Evolutionary conservation across 2,113 vertebrate genomes (phyloP).

Genomic region (Perognathus longimembris): DNA sequence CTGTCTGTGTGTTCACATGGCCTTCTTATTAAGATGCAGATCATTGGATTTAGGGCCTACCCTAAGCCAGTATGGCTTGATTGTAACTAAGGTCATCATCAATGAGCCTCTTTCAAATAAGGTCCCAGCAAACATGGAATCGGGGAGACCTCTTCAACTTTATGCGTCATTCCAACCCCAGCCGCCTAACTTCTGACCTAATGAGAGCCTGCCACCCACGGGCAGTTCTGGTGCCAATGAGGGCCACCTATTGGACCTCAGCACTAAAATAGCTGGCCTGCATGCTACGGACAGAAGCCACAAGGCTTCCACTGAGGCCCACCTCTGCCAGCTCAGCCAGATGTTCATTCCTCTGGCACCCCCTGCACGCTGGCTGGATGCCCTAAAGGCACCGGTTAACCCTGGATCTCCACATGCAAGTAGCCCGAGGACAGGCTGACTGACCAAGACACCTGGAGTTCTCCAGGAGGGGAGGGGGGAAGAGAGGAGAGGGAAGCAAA

Average conservation of each 20-base stretch:
- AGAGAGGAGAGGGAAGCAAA: too few relatives aligned
- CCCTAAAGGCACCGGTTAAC: background rate
- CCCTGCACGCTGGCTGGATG: too few relatives aligned
- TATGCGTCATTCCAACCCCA: background rate
- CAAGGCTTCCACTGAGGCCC: background rate
- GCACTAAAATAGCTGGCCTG: background rate
- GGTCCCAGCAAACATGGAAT: background rate
- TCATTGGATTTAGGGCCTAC: background rate
- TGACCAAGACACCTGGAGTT: background rate
- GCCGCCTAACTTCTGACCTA: background rate
- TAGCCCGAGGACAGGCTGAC: background rate
- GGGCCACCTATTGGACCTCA: background rate
- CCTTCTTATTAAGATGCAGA: background rate
- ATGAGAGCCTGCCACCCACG: background rate
- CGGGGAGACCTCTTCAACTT: background rate
- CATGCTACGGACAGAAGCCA: accelerated
- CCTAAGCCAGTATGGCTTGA: background rate
- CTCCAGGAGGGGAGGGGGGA: too few relatives aligned
- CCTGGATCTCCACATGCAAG: too few relatives aligned
- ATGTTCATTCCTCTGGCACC: background rate
- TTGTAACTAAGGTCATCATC: background rate
- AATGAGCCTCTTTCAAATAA: background rate
- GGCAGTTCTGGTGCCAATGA: background rate
- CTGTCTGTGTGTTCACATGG: background rate
- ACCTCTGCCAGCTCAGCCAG: background rate